These are phyloP conservation scores for Synergus itoensis DNA, from an alignment of 2,888 invertebrate genomes.

Conservation along the genomic window DNA sequence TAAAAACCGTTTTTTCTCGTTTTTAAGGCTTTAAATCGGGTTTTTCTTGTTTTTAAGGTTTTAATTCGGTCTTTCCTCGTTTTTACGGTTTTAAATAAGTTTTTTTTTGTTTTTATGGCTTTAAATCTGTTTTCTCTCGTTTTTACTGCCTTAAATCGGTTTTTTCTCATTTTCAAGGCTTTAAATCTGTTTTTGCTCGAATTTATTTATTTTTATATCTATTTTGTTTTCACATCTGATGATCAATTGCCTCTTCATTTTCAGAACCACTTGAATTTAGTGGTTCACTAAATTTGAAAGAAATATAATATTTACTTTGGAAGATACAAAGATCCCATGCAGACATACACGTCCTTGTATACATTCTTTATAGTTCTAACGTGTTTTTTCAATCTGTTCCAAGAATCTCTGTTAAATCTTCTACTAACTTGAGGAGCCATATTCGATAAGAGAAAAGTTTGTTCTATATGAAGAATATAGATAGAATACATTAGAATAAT, in stretches of 20 bases:
- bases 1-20: too few relatives aligned
- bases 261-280: constrained; percentile 86
- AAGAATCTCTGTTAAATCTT: constrained; percentile 74
- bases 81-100: too few relatives aligned
- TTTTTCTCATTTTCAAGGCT: too few relatives aligned
- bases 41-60: too few relatives aligned
- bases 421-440: constrained; percentile 92
- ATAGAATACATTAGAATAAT: too few relatives aligned
- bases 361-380: constrained; percentile 72
- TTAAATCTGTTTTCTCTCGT: too few relatives aligned
- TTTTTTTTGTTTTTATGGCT: too few relatives aligned
- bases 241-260: constrained; percentile 54
- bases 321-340: constrained; percentile 74
- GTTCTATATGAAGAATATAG: too few relatives aligned
- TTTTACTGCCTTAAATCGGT: too few relatives aligned
- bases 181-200: too few relatives aligned
- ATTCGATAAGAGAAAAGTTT: constrained; percentile 96
- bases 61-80: too few relatives aligned
- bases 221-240: neutral
- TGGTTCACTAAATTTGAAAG: constrained; percentile 21
- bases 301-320: constrained; percentile 68
- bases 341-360: constrained; percentile 75
- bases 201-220: neutral
- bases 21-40: too few relatives aligned
- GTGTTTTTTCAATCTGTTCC: constrained; percentile 74